phyloP scores from a whole-genome alignment of 35 echinoderm and acorn worm species.

The Chiridota heheva region DNA sequence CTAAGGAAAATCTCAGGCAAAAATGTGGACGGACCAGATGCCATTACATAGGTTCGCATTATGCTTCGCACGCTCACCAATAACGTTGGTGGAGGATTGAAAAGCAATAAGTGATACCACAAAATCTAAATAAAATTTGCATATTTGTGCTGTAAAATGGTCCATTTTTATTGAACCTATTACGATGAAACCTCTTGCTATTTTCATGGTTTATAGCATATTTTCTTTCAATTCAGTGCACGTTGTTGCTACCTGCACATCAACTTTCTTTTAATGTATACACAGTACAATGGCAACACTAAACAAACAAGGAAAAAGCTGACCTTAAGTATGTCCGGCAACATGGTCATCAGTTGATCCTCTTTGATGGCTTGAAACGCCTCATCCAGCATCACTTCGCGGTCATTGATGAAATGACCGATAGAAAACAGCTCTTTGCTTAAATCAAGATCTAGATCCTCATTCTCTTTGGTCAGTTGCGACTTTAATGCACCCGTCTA shows the following conservation, averaged over 20 bases:
- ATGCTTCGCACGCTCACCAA: too few relatives aligned
- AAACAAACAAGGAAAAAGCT: not conserved
- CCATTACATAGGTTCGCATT: too few relatives aligned
- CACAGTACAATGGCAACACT: not conserved
- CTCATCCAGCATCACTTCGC: constrained; percentile 81
- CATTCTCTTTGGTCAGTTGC: not conserved
- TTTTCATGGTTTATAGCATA: too few relatives aligned
- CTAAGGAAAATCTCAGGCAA: too few relatives aligned
- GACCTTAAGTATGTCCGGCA: constrained; percentile 91
- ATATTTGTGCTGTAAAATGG: not conserved
- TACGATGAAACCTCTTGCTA: not conserved
- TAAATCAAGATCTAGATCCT: constrained; percentile 45
- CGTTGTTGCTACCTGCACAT: not conserved
- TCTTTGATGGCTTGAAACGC: constrained; percentile 77
- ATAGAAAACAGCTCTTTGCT: constrained; percentile 50
- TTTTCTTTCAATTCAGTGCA: not conserved
- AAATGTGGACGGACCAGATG: too few relatives aligned
- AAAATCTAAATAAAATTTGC: not conserved
- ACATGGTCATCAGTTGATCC: constrained; percentile 64
- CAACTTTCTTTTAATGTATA: not conserved
- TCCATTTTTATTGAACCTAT: not conserved
- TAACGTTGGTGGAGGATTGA: too few relatives aligned
- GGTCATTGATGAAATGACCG: constrained; percentile 71
- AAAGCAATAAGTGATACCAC: too few relatives aligned
- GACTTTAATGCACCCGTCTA: too few relatives aligned